A percentile compares a stretch with the other conserved stretches of the same genome.
These are phyloP conservation scores for Apomyelois bistriatella DNA, from an alignment of 2,888 invertebrate species.

Conservation along the genomic window DNA sequence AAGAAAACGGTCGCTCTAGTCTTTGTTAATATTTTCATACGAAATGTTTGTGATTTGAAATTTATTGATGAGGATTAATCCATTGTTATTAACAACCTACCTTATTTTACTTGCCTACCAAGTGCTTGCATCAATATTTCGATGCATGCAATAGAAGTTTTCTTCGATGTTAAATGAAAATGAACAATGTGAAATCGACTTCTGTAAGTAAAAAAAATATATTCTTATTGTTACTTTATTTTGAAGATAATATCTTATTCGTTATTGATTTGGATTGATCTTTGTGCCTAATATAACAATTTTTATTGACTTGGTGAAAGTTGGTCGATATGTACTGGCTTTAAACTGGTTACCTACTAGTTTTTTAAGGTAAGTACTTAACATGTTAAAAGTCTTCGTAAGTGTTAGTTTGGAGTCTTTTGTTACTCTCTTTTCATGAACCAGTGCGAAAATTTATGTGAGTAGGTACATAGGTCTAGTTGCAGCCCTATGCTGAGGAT, in stretches of 20 bases:
- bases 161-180: conserved; percentile 24
- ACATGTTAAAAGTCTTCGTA: background rate
- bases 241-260: background rate
- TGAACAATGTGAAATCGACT: conserved; percentile 53
- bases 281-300: background rate
- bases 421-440: conserved; percentile 5
- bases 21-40: too few species aligned
- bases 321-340: background rate
- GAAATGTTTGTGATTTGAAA: too few species aligned
- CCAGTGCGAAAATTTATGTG: background rate
- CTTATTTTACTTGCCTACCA: too few species aligned
- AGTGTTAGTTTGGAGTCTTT: background rate
- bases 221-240: too few species aligned
- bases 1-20: too few species aligned
- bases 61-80: too few species aligned
- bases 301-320: conserved; percentile 19
- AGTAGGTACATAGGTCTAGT: background rate
- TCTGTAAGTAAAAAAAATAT: too few species aligned
- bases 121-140: background rate
- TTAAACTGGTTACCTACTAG: conserved; percentile 1
- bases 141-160: background rate
- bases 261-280: background rate
- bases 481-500: background rate
- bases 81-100: too few species aligned
- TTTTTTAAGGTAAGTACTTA: background rate